phyloP scores from a whole-genome alignment of 2,888 invertebrate genomes.

The Metalampra italica region DNA sequence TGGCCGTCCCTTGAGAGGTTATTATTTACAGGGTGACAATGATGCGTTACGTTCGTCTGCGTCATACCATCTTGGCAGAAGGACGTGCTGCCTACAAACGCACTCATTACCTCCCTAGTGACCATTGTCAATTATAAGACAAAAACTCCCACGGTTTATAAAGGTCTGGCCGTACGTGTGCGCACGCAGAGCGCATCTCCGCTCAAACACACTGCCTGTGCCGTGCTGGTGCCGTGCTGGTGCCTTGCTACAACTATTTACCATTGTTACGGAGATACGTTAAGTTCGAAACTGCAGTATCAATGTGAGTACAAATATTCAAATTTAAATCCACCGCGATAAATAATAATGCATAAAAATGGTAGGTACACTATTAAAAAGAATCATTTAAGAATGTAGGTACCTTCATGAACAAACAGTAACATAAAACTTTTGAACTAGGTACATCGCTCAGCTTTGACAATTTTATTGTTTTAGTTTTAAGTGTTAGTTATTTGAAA shows the following conservation, averaged over 20 bases:
- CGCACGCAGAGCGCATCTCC: slow-evolving; percentile 70
- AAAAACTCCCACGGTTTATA: slow-evolving; percentile 77
- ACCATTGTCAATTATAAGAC: slow-evolving; percentile 72
- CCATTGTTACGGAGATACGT: slow-evolving; percentile 6
- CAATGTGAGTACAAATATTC: slow-evolving; percentile 1
- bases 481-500: too few relatives aligned
- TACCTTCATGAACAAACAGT: too few relatives aligned
- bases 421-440: too few relatives aligned
- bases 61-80: slow-evolving; percentile 63
- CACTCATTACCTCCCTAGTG: slow-evolving; percentile 71
- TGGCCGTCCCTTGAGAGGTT: slow-evolving; percentile 10
- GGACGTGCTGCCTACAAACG: slow-evolving; percentile 71
- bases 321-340: neutral
- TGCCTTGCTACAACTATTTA: slow-evolving; percentile 4
- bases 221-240: slow-evolving; percentile 47
- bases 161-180: slow-evolving; percentile 58
- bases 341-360: neutral
- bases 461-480: too few relatives aligned
- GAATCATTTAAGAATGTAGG: too few relatives aligned
- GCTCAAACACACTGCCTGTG: slow-evolving; percentile 46
- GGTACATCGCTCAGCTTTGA: too few relatives aligned
- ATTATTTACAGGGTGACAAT: slow-evolving; percentile 51
- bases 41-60: slow-evolving; percentile 53
- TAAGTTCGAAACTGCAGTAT: slow-evolving; percentile 3
- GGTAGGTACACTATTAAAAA: too few relatives aligned